A percentile compares a stretch with the other conserved stretches of the same genome.
Conservation (phyloP, 2,888 invertebrate genomes). For the Monoplex corrugatus region DNA sequence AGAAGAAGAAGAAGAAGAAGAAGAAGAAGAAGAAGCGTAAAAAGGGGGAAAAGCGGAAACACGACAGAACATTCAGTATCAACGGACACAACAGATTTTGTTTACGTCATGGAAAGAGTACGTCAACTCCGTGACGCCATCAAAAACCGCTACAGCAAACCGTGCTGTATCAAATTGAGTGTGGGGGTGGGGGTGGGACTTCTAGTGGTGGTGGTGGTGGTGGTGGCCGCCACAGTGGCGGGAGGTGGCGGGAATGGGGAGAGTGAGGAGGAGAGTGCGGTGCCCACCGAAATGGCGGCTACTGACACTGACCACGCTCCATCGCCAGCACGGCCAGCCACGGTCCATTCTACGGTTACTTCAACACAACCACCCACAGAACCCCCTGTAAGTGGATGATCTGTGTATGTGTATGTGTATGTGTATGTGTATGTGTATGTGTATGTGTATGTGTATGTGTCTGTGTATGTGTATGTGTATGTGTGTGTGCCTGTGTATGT, state of each 20-base stretch:
- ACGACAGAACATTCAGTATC: background rate
- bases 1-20: background rate
- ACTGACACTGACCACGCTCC: background rate
- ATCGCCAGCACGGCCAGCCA: background rate
- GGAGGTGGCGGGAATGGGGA: background rate
- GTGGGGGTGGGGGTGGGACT: background rate
- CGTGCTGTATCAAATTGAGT: slow-evolving; percentile 41
- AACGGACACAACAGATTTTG: background rate
- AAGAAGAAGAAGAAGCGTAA: background rate
- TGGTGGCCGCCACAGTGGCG: slow-evolving; percentile 19
- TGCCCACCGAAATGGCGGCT: background rate
- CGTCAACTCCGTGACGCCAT: slow-evolving; percentile 24
- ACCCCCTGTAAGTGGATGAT: background rate
- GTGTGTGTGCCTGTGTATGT: background rate
- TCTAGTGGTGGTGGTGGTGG: slow-evolving; percentile 20
- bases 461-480: background rate
- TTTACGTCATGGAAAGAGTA: background rate
- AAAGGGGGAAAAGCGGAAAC: background rate
- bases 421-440: background rate
- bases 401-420: background rate
- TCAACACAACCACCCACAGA: no score
- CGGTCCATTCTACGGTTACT: background rate
- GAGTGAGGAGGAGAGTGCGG: background rate
- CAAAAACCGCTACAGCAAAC: slow-evolving; percentile 38
- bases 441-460: background rate